A percentile compares a stretch with the other conserved stretches of the same genome.
Conservation (phyloP, 2,113 vertebrate species). For the Toxotes chatareus region DNA sequence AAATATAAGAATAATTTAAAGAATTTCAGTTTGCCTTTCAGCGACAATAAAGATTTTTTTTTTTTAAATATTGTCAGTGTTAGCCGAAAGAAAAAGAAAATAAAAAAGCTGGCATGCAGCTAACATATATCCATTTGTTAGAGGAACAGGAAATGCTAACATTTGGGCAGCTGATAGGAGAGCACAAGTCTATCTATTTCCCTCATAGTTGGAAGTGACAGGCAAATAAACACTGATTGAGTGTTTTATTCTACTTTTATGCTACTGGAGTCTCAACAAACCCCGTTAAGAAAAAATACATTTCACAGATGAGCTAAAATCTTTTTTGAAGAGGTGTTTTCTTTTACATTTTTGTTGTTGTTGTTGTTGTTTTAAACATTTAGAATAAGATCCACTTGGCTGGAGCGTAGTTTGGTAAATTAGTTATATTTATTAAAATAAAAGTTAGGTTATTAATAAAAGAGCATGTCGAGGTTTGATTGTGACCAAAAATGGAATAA, state of each 20-base stretch:
- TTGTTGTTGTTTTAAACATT: background rate
- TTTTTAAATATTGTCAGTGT: background rate
- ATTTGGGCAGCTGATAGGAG: constrained; percentile 2
- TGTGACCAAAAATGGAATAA: constrained; percentile 2
- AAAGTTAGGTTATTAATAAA: background rate
- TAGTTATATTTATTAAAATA: background rate
- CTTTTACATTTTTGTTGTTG: constrained; percentile 3
- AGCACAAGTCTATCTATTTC: constrained; percentile 30
- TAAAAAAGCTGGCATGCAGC: constrained; percentile 11
- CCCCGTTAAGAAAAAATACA: constrained; percentile 38
- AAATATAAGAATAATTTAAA: background rate
- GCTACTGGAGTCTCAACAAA: background rate
- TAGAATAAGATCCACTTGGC: constrained; percentile 20
- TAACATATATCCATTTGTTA: constrained; percentile 15
- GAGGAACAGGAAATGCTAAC: constrained; percentile 13
- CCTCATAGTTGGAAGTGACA: background rate
- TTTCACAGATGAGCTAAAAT: constrained; percentile 28
- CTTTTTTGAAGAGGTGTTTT: constrained; percentile 16
- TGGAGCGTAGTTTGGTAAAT: background rate
- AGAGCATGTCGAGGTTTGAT: background rate
- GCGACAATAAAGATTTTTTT: constrained; percentile 1
- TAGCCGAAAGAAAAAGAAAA: background rate
- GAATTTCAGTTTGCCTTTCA: constrained; percentile 26
- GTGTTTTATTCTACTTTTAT: constrained; percentile 31
- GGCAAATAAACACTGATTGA: constrained; percentile 20